Evolutionary conservation across 2,888 invertebrate genomes (phyloP), one percentile per base, ranked within the genome.

Genomic region (Taenaris catops): DNA sequence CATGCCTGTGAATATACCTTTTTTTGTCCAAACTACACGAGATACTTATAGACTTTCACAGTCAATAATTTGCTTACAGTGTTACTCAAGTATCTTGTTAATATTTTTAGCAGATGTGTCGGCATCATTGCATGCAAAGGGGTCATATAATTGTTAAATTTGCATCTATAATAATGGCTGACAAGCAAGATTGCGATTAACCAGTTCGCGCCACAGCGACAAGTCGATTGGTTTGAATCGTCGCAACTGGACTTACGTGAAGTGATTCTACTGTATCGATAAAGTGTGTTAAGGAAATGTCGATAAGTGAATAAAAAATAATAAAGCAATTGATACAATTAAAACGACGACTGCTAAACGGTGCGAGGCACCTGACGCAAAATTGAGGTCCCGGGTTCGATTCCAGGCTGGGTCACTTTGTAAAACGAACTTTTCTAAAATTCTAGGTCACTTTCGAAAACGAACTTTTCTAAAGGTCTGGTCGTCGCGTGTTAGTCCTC

Each of bases 111-210:
- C 56, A 65, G 60, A 66, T 62, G 60, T 55, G 56, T 50, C 51
- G 54, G 44, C 42, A 41, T 41, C 19, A 27, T 42, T 35, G 44
- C 48, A 25, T 63, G 61, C 56, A 47, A 49, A 53, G 60, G 57
- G 55, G 42, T 47, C 46, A 63, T 64, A 64, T 72, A 75, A 74
- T 76, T 74, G 69, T 73, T 74, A 70, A 73, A 78, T 80, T 80
- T 76, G 68, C 78, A 79, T 78, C 65, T 58, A 74, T 80, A 75
- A 78, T 80, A 60, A 66, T 53, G 62, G 62, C 65, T 76, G 76
- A 78, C 78, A 69, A 78, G 75, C 58, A 53, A 64, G 76, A 80
- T 78, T 64, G 69, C 70, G 55, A 80, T 78, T 74, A 51, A 63
- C 63, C 70, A 72, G 73, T 74, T 74, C 70, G 63, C 72, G 60